Conservation (phyloP, 2,797 vertebrate genomes). For the Poeciliopsis paucimaculata region DNA sequence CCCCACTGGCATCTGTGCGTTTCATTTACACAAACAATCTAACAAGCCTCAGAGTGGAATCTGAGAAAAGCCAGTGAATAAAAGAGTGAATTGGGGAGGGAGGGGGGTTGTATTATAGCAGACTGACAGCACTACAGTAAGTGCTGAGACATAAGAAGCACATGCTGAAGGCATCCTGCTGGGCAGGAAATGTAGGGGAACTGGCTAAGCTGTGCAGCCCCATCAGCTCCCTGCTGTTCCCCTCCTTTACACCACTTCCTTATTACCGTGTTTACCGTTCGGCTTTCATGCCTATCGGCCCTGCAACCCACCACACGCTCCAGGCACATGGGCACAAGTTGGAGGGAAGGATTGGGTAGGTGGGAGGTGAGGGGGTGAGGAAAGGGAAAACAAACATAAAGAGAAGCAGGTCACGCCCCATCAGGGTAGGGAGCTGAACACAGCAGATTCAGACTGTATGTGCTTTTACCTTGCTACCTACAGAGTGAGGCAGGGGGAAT, state of each 20-base stretch:
- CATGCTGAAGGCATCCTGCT: conserved; percentile 88
- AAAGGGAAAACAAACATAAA: conserved; percentile 82
- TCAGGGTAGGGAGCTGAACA: conserved; percentile 60
- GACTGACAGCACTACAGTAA: conserved; percentile 70
- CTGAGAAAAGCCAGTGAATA: conserved; percentile 66
- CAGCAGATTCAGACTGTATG: conserved; percentile 58
- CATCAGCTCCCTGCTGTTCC: conserved; percentile 93
- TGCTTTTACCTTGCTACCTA: conserved; percentile 65
- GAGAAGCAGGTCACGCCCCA: conserved; percentile 73
- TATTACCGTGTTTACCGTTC: conserved; percentile 94
- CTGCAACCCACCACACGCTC: conserved; percentile 65
- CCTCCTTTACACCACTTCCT: conserved; percentile 92
- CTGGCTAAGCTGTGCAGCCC: conserved; percentile 87
- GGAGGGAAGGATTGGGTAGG: conserved; percentile 24
- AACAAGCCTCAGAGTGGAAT: conserved; percentile 69
- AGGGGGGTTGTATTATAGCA: conserved; percentile 79
- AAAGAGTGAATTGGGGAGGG: conserved; percentile 65
- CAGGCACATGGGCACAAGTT: conserved; percentile 52
- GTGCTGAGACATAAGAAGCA: conserved; percentile 75
- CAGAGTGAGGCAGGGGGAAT: conserved; percentile 34
- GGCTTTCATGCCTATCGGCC: conserved; percentile 86
- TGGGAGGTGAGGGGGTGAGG: conserved; percentile 48
- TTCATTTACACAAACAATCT: conserved; percentile 73
- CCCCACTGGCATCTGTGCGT: conserved; percentile 44
- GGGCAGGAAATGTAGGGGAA: conserved; percentile 96